Evolutionary conservation across 2,797 vertebrate genomes (phyloP).

Genomic region (Emydoidea blandingii): DNA sequence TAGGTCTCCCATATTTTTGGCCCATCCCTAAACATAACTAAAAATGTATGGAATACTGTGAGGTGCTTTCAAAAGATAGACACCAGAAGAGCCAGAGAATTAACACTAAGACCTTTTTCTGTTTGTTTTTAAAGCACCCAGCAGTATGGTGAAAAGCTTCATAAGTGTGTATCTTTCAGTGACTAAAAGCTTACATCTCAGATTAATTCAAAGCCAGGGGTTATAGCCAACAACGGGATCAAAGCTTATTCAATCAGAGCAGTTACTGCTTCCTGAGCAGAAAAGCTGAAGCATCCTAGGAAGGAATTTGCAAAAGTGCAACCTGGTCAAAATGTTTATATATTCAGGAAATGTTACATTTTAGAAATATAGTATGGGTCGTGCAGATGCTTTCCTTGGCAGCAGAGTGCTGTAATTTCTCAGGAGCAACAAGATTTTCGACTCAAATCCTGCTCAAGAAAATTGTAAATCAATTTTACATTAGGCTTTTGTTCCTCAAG

Average conservation of each 20-base stretch:
- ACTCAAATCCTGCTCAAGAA: slow-evolving; percentile 14
- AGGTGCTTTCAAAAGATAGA: not conserved
- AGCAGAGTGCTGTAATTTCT: slow-evolving; percentile 39
- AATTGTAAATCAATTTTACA: slow-evolving; percentile 48
- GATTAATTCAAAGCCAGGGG: not conserved
- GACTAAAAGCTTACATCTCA: not conserved
- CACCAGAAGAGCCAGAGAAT: not conserved
- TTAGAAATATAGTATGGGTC: not conserved
- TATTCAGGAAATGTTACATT: slow-evolving; percentile 23
- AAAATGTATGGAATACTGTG: too few relatives aligned
- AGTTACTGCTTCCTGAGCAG: not conserved
- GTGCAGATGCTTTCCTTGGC: slow-evolving; percentile 48
- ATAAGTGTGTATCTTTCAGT: not conserved
- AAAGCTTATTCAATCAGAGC: not conserved
- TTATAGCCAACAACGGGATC: not conserved
- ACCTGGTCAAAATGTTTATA: not conserved
- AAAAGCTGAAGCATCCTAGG: slow-evolving; percentile 19
- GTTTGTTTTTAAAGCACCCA: not conserved
- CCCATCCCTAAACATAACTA: too few relatives aligned
- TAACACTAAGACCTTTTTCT: not conserved
- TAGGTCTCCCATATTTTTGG: too few relatives aligned
- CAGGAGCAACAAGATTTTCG: slow-evolving; percentile 29
- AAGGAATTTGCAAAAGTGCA: not conserved
- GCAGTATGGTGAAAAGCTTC: not conserved
- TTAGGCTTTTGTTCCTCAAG: slow-evolving; percentile 43